Evolutionary conservation across 2,797 vertebrate genomes (phyloP).

Genomic region (Halcyon badia): DNA sequence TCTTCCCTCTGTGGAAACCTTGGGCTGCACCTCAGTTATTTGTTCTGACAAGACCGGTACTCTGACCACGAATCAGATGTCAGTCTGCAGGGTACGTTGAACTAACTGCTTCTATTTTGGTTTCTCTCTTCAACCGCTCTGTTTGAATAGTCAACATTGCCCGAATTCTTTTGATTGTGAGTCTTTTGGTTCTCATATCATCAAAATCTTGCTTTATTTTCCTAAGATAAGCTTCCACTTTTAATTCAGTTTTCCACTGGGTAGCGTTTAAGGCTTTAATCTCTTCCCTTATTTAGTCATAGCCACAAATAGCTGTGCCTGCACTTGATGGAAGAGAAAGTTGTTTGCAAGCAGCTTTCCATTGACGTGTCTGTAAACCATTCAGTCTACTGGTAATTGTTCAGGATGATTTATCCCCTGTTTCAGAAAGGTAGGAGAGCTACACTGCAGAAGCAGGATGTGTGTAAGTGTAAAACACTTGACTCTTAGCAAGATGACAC

Average conservation of each 20-base stretch:
- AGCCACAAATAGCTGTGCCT: slow-evolving; percentile 34
- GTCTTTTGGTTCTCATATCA: background rate
- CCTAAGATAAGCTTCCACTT: background rate
- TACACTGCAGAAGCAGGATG: background rate
- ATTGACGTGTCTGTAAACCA: background rate
- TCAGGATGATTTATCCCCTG: background rate
- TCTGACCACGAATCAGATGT: slow-evolving; percentile 98
- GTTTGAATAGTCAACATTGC: background rate
- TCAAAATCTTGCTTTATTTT: slow-evolving; percentile 30
- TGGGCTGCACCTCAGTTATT: slow-evolving; percentile 97
- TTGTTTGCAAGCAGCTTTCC: slow-evolving; percentile 34
- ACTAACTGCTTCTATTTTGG: background rate
- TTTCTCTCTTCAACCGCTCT: background rate
- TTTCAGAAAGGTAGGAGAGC: background rate
- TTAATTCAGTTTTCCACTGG: background rate
- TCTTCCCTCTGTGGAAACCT: slow-evolving; percentile 95
- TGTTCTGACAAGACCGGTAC: slow-evolving; percentile 98
- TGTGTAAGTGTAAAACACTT: background rate
- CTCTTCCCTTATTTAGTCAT: slow-evolving; percentile 57
- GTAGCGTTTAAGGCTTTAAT: slow-evolving; percentile 19
- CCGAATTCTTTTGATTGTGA: background rate
- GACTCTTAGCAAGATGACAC: background rate
- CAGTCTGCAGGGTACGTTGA: slow-evolving; percentile 92
- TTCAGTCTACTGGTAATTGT: background rate
- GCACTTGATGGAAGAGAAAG: background rate